A percentile compares a stretch with the other conserved stretches of the same genome.
These are phyloP conservation scores for Theocolax elegans DNA, from an alignment of 1,140 invertebrate genomes.

Conservation along the genomic window DNA sequence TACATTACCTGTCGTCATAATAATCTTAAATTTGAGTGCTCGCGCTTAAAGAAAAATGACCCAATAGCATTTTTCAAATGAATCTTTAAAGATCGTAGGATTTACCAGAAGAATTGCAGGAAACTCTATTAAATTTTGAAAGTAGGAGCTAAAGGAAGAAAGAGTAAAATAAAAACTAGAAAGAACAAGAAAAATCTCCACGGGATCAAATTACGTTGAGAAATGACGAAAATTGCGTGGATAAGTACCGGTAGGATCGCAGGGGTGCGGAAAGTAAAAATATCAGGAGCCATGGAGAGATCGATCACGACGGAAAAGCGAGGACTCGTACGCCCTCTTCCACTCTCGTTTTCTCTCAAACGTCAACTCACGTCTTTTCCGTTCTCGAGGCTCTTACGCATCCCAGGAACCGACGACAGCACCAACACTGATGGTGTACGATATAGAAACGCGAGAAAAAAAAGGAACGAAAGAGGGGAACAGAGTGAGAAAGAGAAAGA, in stretches of 20 bases:
- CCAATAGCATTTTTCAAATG: too few species aligned
- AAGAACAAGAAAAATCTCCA: neutral
- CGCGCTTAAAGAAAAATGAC: too few species aligned
- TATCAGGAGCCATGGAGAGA: neutral
- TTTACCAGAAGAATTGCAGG: too few species aligned
- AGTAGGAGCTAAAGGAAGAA: neutral
- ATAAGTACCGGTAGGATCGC: neutral
- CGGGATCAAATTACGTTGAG: neutral
- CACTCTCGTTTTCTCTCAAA: neutral
- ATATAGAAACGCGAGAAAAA: neutral
- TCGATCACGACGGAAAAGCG: neutral
- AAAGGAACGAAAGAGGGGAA: neutral
- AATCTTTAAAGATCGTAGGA: too few species aligned
- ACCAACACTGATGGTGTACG: too few species aligned
- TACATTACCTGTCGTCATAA: too few species aligned
- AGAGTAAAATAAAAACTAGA: neutral
- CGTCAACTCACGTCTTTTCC: too few species aligned
- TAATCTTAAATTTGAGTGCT: too few species aligned
- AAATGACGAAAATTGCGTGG: constrained; percentile 10
- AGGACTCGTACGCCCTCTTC: neutral
- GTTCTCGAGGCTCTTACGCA: too few species aligned
- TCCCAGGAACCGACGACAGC: too few species aligned
- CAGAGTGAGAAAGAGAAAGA: neutral
- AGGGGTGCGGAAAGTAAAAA: neutral
- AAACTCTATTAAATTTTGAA: neutral